These are phyloP conservation scores for Mantis religiosa DNA, from an alignment of 2,888 invertebrate species.

Conservation along the genomic window DNA sequence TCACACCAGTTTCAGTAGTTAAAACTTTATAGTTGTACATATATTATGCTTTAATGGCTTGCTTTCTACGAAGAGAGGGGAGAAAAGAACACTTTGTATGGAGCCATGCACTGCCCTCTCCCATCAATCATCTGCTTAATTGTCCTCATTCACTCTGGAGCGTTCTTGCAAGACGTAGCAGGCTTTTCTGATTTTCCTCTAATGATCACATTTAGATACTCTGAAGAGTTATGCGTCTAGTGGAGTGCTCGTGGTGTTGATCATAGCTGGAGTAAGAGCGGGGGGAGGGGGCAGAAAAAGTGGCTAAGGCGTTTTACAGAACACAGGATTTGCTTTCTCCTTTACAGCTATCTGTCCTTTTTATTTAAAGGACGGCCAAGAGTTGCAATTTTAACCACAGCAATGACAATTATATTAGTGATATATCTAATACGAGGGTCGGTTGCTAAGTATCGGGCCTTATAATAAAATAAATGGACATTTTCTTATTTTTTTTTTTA, in stretches of 20 bases:
- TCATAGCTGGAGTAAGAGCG: no score
- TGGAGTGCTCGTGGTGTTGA: not conserved
- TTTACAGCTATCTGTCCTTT: not conserved
- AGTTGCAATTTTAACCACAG: no score
- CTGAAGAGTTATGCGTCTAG: not conserved
- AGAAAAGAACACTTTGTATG: not conserved
- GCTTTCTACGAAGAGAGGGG: not conserved
- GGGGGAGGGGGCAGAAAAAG: not conserved
- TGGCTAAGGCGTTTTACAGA: not conserved
- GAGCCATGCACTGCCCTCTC: not conserved
- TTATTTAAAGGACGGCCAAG: no score
- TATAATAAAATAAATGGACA: no score
- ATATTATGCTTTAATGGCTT: not conserved
- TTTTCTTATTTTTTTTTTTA: no score
- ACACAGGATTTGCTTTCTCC: not conserved
- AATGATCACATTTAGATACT: not conserved
- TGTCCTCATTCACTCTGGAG: not conserved
- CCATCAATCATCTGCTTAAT: not conserved
- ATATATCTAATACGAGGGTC: no score
- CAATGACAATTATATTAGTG: no score
- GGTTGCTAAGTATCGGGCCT: no score
- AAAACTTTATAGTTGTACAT: not conserved
- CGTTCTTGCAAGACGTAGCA: not conserved
- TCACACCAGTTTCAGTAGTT: not conserved
- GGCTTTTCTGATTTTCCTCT: not conserved